Percentiles rank a stretch among this genome's conserved stretches.
Conservation (phyloP, 2,797 vertebrate genomes). For the Brachyrhaphis roseni region DNA sequence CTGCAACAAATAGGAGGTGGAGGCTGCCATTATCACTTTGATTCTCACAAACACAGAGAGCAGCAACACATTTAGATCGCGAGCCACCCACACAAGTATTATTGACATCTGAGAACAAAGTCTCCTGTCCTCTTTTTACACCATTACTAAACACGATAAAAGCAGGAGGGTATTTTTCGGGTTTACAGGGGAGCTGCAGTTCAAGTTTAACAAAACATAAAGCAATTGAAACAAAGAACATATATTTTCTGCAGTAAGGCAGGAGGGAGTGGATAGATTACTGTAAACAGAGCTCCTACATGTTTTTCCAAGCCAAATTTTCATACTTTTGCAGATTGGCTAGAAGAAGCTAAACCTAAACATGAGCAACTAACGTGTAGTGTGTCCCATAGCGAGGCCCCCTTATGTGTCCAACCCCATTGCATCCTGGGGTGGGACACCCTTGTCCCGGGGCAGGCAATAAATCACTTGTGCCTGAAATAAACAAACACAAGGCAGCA, state of each 20-base stretch:
- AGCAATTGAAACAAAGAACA: background rate
- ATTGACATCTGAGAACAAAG: slow-evolving; percentile 48
- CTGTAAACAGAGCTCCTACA: background rate
- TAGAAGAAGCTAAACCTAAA: background rate
- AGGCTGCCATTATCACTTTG: slow-evolving; percentile 18
- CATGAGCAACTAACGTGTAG: slow-evolving; percentile 84
- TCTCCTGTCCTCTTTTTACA: slow-evolving; percentile 16
- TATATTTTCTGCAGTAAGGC: background rate
- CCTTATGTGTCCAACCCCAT: slow-evolving; percentile 88
- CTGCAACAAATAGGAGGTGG: slow-evolving; percentile 17
- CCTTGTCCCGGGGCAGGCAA: slow-evolving; percentile 81
- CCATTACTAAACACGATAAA: slow-evolving; percentile 8
- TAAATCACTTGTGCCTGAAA: slow-evolving; percentile 80
- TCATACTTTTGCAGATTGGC: background rate
- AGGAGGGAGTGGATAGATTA: background rate
- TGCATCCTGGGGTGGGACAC: slow-evolving; percentile 91
- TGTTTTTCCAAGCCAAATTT: background rate
- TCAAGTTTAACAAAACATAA: background rate
- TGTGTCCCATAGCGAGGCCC: slow-evolving; percentile 91
- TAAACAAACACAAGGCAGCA: background rate
- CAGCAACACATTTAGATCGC: slow-evolving; percentile 44
- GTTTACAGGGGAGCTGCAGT: background rate
- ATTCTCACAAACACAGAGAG: slow-evolving; percentile 41
- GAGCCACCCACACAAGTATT: slow-evolving; percentile 50
- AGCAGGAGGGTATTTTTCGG: background rate